These are phyloP conservation scores for Percopsis omiscomaycus DNA, from an alignment of 2,797 vertebrate species.

Conservation along the genomic window DNA sequence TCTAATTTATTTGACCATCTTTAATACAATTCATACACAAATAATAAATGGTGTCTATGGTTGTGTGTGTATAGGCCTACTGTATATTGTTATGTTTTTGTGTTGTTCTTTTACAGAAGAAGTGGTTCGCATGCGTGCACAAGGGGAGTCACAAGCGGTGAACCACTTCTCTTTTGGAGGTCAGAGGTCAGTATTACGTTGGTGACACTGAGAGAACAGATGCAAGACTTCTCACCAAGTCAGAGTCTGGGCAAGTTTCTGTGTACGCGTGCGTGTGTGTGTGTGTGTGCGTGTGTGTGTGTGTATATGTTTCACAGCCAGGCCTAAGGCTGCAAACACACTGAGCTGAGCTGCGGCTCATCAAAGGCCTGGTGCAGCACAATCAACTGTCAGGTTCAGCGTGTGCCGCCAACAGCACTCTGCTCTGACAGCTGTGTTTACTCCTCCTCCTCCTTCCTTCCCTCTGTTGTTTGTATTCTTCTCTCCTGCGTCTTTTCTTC, in stretches of 20 bases:
- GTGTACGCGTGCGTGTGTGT: constrained; percentile 8
- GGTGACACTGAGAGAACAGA: too few relatives aligned
- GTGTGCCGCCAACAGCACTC: constrained; percentile 29
- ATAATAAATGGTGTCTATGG: not conserved
- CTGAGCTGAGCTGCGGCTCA: constrained; percentile 23
- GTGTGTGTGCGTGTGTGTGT: not conserved
- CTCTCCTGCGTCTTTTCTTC: constrained; percentile 2
- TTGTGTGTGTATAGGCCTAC: not conserved
- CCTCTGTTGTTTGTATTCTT: not conserved
- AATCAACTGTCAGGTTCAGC: constrained; percentile 44
- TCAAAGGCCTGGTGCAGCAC: constrained; percentile 45
- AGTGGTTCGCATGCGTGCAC: too few relatives aligned
- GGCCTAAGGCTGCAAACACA: constrained; percentile 23
- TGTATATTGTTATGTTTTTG: not conserved
- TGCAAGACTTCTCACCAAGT: not conserved
- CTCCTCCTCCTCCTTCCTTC: not conserved
- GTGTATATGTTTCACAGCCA: not conserved
- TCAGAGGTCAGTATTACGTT: constrained; percentile 1
- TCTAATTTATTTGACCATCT: too few relatives aligned
- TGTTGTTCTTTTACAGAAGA: too few relatives aligned
- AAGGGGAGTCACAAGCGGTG: too few relatives aligned
- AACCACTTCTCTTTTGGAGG: too few relatives aligned
- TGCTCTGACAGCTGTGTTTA: not conserved
- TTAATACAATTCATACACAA: too few relatives aligned
- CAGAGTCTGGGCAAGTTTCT: constrained; percentile 4